A percentile compares a stretch with the other conserved stretches of the same genome.
Evolutionary conservation across 2,888 invertebrate species (phyloP).

Genomic region (Tetranychus truncatus): DNA sequence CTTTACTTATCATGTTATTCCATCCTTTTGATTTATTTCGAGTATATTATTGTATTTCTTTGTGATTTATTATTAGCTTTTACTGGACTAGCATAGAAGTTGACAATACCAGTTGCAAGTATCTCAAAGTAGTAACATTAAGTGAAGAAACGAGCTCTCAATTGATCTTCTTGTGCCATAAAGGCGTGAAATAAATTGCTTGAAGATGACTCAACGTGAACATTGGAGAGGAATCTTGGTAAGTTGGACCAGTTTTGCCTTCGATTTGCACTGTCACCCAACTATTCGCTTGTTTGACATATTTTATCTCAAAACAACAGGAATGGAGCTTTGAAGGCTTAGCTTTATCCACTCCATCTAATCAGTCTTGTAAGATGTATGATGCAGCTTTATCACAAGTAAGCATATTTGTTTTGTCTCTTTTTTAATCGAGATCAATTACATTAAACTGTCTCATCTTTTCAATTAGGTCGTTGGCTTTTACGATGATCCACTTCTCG

Average conservation of each 20-base stretch:
- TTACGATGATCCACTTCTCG: conserved; percentile 35
- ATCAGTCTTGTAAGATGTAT: conserved; percentile 34
- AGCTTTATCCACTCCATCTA: conserved; percentile 32
- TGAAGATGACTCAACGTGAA: background rate
- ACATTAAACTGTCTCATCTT: too few relatives aligned
- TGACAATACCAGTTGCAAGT: too few relatives aligned
- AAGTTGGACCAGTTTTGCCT: background rate
- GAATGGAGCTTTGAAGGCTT: conserved; percentile 26
- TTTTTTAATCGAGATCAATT: too few relatives aligned
- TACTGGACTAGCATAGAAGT: too few relatives aligned
- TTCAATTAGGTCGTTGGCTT: conserved; percentile 30
- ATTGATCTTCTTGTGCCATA: background rate
- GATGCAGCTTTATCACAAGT: conserved; percentile 36
- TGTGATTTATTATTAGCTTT: too few relatives aligned
- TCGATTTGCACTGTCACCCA: background rate
- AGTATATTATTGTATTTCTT: too few relatives aligned
- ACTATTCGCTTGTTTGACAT: background rate
- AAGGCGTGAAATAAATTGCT: background rate
- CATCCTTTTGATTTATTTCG: too few relatives aligned
- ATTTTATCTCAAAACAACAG: conserved; percentile 14
- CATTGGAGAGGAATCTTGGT: conserved; percentile 1
- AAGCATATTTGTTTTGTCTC: background rate
- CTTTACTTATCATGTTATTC: too few relatives aligned
- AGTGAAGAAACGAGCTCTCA: too few relatives aligned
- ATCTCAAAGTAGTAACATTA: too few relatives aligned